Evolutionary conservation across 2,113 vertebrate genomes (phyloP).

Genomic region (Ornithorhynchus anatinus): DNA sequence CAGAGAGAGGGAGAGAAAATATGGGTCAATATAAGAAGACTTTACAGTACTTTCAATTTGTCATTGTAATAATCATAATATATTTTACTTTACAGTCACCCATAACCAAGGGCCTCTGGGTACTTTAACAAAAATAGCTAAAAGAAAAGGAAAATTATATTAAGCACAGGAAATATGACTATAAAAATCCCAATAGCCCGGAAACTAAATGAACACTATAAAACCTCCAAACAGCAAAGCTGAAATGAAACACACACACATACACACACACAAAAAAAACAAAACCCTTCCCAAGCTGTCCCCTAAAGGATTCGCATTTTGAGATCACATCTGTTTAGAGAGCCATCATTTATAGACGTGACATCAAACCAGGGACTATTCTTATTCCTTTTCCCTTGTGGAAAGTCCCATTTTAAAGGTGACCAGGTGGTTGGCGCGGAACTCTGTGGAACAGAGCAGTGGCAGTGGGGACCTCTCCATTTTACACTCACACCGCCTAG

Average conservation of each 20-base stretch:
- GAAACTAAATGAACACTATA: constrained; percentile 68
- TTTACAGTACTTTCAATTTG: constrained; percentile 63
- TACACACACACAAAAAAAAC: constrained; percentile 18
- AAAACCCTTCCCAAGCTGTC: constrained; percentile 50
- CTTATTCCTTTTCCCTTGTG: constrained; percentile 55
- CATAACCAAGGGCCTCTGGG: constrained; percentile 64
- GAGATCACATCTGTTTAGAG: constrained; percentile 64
- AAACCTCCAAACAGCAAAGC: constrained; percentile 65
- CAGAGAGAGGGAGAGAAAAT: constrained; percentile 52
- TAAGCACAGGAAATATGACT: constrained; percentile 68
- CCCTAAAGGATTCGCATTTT: constrained; percentile 59
- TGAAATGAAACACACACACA: constrained; percentile 57
- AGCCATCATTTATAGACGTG: constrained; percentile 61
- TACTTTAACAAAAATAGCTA: constrained; percentile 63
- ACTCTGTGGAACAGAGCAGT: constrained; percentile 6
- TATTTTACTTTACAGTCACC: constrained; percentile 67
- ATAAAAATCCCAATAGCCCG: constrained; percentile 64
- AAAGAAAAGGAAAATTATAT: constrained; percentile 66
- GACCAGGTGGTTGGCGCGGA: constrained; percentile 53
- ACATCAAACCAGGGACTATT: constrained; percentile 57
- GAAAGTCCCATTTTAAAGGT: constrained; percentile 57
- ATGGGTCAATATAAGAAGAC: constrained; percentile 65
- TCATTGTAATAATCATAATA: constrained; percentile 69
- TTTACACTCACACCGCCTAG: constrained; percentile 51
- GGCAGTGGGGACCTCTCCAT: constrained; percentile 50